phyloP scores from a whole-genome alignment of 2,888 invertebrate genomes.

The Melinaea marsaeus region DNA sequence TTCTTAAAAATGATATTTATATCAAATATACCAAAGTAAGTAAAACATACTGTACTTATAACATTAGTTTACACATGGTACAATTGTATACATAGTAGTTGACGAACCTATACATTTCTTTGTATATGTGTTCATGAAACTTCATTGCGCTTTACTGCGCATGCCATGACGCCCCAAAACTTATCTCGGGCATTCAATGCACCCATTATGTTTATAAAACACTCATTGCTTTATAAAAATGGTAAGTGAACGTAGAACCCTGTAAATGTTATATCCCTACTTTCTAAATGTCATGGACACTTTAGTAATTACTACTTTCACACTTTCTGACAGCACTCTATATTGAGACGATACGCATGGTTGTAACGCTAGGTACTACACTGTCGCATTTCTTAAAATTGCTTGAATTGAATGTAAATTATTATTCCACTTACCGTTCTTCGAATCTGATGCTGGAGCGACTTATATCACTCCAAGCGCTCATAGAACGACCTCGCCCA shows the following conservation, averaged over 20 bases:
- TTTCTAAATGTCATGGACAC: slow-evolving; percentile 7
- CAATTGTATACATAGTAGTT: not conserved
- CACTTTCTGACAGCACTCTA: slow-evolving; percentile 19
- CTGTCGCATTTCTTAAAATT: slow-evolving; percentile 11
- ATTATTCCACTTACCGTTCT: slow-evolving; percentile 79
- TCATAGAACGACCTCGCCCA: slow-evolving; percentile 85
- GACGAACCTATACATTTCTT: not conserved
- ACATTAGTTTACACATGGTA: not conserved
- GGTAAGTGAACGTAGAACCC: slow-evolving; percentile 32
- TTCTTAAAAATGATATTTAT: too few relatives aligned
- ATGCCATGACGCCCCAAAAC: slow-evolving; percentile 22
- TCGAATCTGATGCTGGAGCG: slow-evolving; percentile 89
- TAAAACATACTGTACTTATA: not conserved
- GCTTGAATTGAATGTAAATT: not conserved
- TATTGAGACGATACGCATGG: slow-evolving; percentile 18
- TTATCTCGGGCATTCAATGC: slow-evolving; percentile 20
- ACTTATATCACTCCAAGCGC: slow-evolving; percentile 92
- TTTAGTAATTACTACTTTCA: slow-evolving; percentile 7
- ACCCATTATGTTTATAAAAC: slow-evolving; percentile 29
- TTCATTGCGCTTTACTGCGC: slow-evolving; percentile 28
- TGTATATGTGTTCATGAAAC: not conserved
- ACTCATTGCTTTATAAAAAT: slow-evolving; percentile 23
- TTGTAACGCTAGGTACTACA: slow-evolving; percentile 7
- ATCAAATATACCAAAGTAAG: too few relatives aligned
- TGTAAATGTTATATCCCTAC: slow-evolving; percentile 19